phyloP scores from a whole-genome alignment of 2,797 vertebrate species.

The Coregonus ussuriensis region DNA sequence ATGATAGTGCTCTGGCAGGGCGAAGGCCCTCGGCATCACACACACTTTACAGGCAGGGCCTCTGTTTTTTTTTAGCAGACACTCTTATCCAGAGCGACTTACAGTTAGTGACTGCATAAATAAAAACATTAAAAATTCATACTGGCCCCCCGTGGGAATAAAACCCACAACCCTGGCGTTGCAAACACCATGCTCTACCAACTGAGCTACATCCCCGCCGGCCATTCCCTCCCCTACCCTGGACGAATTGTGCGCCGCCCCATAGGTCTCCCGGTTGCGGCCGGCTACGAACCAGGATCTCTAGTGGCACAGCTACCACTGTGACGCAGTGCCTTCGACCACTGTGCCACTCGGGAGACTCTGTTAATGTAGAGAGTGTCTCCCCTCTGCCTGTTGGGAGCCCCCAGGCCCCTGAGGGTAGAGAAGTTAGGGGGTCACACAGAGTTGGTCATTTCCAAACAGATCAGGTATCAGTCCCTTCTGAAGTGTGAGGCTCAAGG shows the following conservation, averaged over 20 bases:
- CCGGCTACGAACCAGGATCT: too few species aligned
- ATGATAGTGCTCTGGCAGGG: conserved; percentile 30
- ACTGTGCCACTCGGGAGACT: too few species aligned
- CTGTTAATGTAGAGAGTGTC: conserved; percentile 32
- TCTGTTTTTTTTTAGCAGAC: not conserved
- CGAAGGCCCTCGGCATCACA: conserved; percentile 24
- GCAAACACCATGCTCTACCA: too few species aligned
- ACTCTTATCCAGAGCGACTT: conserved; percentile 21
- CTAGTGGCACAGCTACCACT: too few species aligned
- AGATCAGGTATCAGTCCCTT: conserved; percentile 52
- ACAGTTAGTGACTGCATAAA: conserved; percentile 7
- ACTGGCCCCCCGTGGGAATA: too few species aligned
- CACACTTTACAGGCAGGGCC: conserved; percentile 27
- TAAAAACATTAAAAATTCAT: too few species aligned
- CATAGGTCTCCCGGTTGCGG: too few species aligned
- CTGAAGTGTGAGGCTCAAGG: conserved; percentile 34
- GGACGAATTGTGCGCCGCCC: too few species aligned
- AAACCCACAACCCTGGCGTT: too few species aligned
- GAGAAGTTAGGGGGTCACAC: conserved; percentile 39
- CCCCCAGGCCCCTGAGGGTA: conserved; percentile 35
- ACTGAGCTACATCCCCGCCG: too few species aligned
- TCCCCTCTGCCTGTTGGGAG: conserved; percentile 28
- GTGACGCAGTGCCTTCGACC: too few species aligned
- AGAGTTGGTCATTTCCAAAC: conserved; percentile 38
- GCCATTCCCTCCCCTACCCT: too few species aligned